phyloP scores from a whole-genome alignment of 2,888 invertebrate species.

The Trichopria drosophilae region DNA sequence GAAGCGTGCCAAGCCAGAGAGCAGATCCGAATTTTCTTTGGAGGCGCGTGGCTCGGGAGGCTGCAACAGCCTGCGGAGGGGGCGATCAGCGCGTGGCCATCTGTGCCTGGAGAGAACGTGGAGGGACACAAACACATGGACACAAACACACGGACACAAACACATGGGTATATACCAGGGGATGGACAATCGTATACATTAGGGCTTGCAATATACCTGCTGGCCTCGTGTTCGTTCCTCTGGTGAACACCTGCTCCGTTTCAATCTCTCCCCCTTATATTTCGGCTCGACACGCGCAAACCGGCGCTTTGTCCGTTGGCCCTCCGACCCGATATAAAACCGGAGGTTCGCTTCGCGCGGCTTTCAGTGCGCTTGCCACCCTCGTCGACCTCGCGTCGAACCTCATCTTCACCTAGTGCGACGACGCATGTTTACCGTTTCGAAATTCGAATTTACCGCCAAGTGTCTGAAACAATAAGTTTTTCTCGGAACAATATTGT shows the following conservation, averaged over 20 bases:
- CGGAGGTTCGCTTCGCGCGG: conserved; percentile 38
- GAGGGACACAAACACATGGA: too few species aligned
- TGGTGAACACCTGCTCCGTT: conserved; percentile 53
- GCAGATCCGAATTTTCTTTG: too few species aligned
- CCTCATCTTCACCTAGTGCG: conserved; percentile 27
- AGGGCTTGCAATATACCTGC: too few species aligned
- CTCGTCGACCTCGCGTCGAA: conserved; percentile 33
- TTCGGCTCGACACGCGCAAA: conserved; percentile 39
- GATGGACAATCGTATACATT: too few species aligned
- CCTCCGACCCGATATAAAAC: conserved; percentile 49
- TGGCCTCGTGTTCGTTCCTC: conserved; percentile 52
- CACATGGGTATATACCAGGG: too few species aligned
- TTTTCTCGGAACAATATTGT: not conserved
- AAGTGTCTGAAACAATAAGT: not conserved
- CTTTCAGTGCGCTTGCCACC: conserved; percentile 32
- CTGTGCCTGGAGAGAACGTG: too few species aligned
- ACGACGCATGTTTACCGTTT: conserved; percentile 7
- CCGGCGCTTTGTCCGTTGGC: conserved; percentile 46
- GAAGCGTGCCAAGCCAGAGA: too few species aligned
- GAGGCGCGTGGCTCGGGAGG: too few species aligned
- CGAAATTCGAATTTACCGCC: not conserved
- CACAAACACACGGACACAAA: too few species aligned
- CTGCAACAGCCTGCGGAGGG: too few species aligned
- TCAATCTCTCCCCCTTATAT: too few species aligned
- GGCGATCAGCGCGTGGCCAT: too few species aligned